Conservation (phyloP, 2,113 vertebrate species). For the Pungitius pungitius region DNA sequence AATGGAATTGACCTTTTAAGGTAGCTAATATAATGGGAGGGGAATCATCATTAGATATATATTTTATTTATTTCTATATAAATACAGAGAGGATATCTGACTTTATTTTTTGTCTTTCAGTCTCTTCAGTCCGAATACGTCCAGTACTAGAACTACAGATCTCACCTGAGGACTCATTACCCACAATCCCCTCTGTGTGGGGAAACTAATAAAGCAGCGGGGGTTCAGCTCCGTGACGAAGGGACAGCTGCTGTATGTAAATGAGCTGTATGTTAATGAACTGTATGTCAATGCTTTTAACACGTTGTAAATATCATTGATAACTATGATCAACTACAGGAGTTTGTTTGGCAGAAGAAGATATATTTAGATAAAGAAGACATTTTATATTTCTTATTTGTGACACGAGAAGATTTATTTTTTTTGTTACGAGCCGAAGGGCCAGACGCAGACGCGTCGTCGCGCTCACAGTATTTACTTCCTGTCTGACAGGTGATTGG, state of each 20-base stretch:
- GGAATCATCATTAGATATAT: too few relatives aligned
- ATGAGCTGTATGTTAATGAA: conserved; percentile 18
- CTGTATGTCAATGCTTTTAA: not conserved
- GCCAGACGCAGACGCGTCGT: conserved; percentile 7
- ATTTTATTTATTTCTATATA: not conserved
- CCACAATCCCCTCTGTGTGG: not conserved
- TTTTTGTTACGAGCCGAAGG: conserved; percentile 38
- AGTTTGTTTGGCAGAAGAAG: conserved; percentile 32
- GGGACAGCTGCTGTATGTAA: conserved; percentile 20
- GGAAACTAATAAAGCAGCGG: conserved; percentile 8
- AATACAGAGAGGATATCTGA: not conserved
- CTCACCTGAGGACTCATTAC: conserved; percentile 37
- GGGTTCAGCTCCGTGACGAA: conserved; percentile 12
- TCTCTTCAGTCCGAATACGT: conserved; percentile 94
- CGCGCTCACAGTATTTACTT: conserved; percentile 60
- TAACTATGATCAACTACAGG: not conserved
- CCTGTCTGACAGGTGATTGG: conserved; percentile 8
- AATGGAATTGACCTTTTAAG: too few relatives aligned
- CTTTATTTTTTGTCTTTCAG: conserved; percentile 79
- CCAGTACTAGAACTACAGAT: conserved; percentile 87
- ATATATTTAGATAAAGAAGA: conserved; percentile 62
- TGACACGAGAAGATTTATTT: conserved; percentile 33
- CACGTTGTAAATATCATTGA: conserved; percentile 47
- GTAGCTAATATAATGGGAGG: too few relatives aligned
- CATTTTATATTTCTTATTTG: conserved; percentile 66